A percentile compares a stretch with the other conserved stretches of the same genome.
Evolutionary conservation across 2,888 invertebrate species (phyloP).

Genomic region (Lamellibrachia satsuma): DNA sequence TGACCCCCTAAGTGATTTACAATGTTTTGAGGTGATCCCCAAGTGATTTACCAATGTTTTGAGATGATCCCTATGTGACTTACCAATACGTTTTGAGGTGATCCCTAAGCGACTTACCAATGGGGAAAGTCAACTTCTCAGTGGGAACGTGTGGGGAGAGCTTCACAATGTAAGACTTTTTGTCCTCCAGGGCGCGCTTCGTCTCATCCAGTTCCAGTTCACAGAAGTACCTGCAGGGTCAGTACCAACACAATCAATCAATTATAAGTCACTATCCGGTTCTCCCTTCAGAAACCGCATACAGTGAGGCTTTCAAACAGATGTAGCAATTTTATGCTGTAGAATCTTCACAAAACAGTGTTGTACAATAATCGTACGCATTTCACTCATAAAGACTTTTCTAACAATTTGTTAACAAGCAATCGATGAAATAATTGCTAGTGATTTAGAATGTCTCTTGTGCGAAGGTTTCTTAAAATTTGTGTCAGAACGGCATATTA

Average conservation of each 20-base stretch:
- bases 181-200: conserved; percentile 64
- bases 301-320: no score
- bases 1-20: no score
- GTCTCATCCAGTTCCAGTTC: conserved; percentile 66
- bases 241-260: background rate
- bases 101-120: conserved; percentile 71
- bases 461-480: no score
- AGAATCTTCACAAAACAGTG: no score
- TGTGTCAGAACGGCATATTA: no score
- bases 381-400: no score
- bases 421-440: no score
- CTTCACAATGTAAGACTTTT: background rate
- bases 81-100: background rate
- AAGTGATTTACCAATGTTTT: conserved; percentile 70
- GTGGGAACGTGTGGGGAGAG: conserved; percentile 44
- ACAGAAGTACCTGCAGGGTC: conserved; percentile 54
- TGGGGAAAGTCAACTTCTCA: conserved; percentile 74
- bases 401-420: no score
- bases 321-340: no score
- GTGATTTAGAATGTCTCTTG: no score
- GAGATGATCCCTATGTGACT: background rate
- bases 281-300: background rate
- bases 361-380: no score
- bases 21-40: background rate
- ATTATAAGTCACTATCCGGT: background rate